Conservation (phyloP, 2,113 vertebrate species). For the Tapirus terrestris region DNA sequence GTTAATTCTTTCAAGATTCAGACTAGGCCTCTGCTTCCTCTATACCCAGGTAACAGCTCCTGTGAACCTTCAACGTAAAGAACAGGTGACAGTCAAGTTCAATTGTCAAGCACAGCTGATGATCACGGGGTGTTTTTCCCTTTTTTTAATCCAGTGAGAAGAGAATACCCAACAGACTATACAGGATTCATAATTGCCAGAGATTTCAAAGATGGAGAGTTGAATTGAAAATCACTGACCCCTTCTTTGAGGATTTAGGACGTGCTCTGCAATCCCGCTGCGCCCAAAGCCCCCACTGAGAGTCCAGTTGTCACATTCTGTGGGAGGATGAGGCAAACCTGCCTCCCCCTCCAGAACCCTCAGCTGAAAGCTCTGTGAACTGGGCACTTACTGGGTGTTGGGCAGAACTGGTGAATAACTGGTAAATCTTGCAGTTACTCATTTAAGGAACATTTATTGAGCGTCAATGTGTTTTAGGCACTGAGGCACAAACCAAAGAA, state of each 20-base stretch:
- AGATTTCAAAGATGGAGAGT: slow-evolving; percentile 3
- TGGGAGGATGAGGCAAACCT: not conserved
- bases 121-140: not conserved
- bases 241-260: not conserved
- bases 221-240: slow-evolving; percentile 5
- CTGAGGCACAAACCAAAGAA: not conserved
- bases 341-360: not conserved
- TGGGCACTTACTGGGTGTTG: not conserved
- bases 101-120: not conserved
- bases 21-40: not conserved
- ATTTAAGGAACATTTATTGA: not conserved
- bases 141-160: slow-evolving; percentile 24
- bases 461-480: not conserved
- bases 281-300: not conserved
- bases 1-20: not conserved
- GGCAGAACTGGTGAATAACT: not conserved
- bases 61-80: not conserved
- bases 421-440: not conserved
- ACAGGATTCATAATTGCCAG: not conserved
- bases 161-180: not conserved
- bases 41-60: not conserved
- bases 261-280: not conserved
- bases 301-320: not conserved
- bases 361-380: not conserved
- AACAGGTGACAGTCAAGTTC: not conserved